phyloP scores from a whole-genome alignment of 2,888 invertebrate genomes.

The Habrosyne pyritoides region DNA sequence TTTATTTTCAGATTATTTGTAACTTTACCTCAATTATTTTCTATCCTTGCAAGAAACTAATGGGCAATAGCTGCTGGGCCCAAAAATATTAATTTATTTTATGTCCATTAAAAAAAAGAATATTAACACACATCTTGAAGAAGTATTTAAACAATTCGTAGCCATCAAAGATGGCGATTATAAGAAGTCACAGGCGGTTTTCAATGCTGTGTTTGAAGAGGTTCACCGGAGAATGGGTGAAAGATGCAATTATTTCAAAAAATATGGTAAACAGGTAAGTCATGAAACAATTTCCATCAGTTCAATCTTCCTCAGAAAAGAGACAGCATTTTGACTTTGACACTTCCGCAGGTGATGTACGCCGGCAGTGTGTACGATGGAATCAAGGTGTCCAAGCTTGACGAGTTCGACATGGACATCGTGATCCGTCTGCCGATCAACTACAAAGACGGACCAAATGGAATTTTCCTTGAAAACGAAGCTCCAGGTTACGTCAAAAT shows the following conservation, averaged over 20 bases:
- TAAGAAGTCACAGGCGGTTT: slow-evolving; percentile 61
- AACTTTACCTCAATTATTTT: too few species aligned
- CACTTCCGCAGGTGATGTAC: slow-evolving; percentile 51
- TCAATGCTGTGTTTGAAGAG: slow-evolving; percentile 63
- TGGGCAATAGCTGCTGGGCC: too few species aligned
- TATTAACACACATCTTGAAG: slow-evolving; percentile 55
- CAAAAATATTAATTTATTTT: neutral
- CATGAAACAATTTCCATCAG: neutral
- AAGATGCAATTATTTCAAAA: slow-evolving; percentile 62
- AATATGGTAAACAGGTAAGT: slow-evolving; percentile 62
- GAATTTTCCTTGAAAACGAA: slow-evolving; percentile 63
- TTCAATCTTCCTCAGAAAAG: neutral
- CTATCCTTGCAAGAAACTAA: too few species aligned
- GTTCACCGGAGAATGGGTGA: slow-evolving; percentile 67
- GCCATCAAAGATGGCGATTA: slow-evolving; percentile 64
- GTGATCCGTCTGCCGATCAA: slow-evolving; percentile 79
- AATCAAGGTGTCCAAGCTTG: slow-evolving; percentile 82
- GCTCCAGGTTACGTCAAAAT: slow-evolving; percentile 76
- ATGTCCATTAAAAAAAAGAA: slow-evolving; percentile 61
- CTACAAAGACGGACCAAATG: slow-evolving; percentile 58
- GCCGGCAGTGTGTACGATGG: slow-evolving; percentile 85
- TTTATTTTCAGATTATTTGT: too few species aligned
- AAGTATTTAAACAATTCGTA: slow-evolving; percentile 64
- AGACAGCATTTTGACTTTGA: neutral
- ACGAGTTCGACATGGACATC: slow-evolving; percentile 85